Evolutionary conservation across 2,888 invertebrate genomes (phyloP).

Genomic region (Eulithis testata): DNA sequence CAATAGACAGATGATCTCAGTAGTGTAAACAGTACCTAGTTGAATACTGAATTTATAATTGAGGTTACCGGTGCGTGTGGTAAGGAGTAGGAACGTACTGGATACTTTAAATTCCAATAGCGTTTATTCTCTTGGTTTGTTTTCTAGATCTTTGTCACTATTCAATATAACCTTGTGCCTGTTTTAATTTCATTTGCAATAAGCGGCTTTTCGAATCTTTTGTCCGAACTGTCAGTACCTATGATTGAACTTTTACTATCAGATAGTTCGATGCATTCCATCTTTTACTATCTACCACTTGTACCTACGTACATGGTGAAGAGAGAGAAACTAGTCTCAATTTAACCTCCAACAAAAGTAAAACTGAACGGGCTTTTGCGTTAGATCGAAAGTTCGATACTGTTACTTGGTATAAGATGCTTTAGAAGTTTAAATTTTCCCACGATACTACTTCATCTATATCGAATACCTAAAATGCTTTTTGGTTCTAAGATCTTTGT

Average conservation of each 20-base stretch:
- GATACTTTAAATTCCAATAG: not conserved
- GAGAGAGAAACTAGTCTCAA: constrained; percentile 38
- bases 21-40: constrained; percentile 41
- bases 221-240: constrained; percentile 21
- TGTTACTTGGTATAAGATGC: constrained; percentile 27
- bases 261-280: constrained; percentile 24
- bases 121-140: not conserved
- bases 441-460: constrained; percentile 32
- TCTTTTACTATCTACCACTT: constrained; percentile 19
- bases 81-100: not conserved
- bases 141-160: not conserved
- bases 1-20: constrained; percentile 51
- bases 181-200: not conserved
- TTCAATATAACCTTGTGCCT: not conserved
- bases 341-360: constrained; percentile 50
- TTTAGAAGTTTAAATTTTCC: constrained; percentile 47
- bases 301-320: constrained; percentile 30
- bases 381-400: constrained; percentile 57
- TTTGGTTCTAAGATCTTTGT: constrained; percentile 18
- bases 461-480: not conserved
- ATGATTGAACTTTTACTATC: constrained; percentile 25
- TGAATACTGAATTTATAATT: constrained; percentile 27
- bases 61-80: constrained; percentile 19
- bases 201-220: constrained; percentile 10
- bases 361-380: constrained; percentile 46